phyloP scores from a whole-genome alignment of 2,888 invertebrate species.

The Drosophila tripunctata region DNA sequence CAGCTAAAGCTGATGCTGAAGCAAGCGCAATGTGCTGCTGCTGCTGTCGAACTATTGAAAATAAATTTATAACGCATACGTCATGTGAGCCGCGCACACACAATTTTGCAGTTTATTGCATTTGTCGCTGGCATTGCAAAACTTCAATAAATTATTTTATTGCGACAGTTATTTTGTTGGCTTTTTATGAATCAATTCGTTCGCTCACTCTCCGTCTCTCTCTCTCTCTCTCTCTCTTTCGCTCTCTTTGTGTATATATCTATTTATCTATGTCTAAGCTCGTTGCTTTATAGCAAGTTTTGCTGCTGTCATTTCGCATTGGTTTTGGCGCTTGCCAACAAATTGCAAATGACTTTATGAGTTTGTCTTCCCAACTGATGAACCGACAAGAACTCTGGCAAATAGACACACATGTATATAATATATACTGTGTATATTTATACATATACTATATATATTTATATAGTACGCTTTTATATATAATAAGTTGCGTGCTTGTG shows the following conservation, averaged over 20 bases:
- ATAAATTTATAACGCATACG: slow-evolving; percentile 79
- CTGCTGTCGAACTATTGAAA: slow-evolving; percentile 61
- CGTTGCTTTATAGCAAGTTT: slow-evolving; percentile 4
- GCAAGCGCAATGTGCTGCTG: slow-evolving; percentile 19
- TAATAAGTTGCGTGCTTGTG: slow-evolving; percentile 26
- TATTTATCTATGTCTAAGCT: slow-evolving; percentile 13
- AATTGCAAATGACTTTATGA: slow-evolving; percentile 79
- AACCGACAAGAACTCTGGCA: slow-evolving; percentile 20
- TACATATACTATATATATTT: neutral
- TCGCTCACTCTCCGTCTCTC: slow-evolving; percentile 11
- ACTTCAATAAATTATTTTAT: slow-evolving; percentile 82
- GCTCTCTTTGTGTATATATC: slow-evolving; percentile 14
- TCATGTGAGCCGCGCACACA: slow-evolving; percentile 54
- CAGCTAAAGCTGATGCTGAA: slow-evolving; percentile 20
- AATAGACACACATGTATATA: neutral
- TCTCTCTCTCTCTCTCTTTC: slow-evolving; percentile 26
- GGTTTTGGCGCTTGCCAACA: slow-evolving; percentile 49
- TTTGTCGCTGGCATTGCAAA: slow-evolving; percentile 74
- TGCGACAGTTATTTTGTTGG: slow-evolving; percentile 76
- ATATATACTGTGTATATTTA: neutral
- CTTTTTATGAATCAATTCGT: slow-evolving; percentile 63
- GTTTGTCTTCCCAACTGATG: slow-evolving; percentile 38
- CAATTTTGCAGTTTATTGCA: slow-evolving; percentile 69
- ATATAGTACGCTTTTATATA: slow-evolving; percentile 14
- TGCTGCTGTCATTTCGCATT: slow-evolving; percentile 63